Percentiles rank a stretch among this genome's conserved stretches.
Evolutionary conservation across 2,113 vertebrate genomes (phyloP).

Genomic region (Erythrocercus mccallii): DNA sequence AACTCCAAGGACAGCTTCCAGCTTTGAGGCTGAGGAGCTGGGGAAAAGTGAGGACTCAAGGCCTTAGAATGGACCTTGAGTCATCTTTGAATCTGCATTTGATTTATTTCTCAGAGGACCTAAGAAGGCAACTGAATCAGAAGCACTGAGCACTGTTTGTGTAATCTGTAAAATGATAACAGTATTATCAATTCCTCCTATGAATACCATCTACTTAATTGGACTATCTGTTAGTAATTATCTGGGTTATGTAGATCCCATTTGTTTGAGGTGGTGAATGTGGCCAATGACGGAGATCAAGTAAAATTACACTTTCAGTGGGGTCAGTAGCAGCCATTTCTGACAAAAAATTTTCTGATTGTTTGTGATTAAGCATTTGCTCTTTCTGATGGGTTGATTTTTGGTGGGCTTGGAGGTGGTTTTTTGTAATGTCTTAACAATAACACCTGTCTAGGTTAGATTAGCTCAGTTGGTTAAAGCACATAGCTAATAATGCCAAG

Average conservation of each 20-base stretch:
- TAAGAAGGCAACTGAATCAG: neutral
- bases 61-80: neutral
- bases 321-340: neutral
- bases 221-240: neutral
- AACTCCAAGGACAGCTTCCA: neutral
- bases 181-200: neutral
- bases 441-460: neutral
- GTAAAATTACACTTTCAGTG: neutral
- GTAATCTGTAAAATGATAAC: neutral
- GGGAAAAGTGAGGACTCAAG: neutral
- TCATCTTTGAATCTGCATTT: neutral
- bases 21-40: neutral
- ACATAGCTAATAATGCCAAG: neutral
- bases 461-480: neutral
- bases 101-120: neutral
- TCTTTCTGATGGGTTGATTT: neutral
- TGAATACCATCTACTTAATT: neutral
- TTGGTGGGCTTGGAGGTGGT: neutral
- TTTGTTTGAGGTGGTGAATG: neutral
- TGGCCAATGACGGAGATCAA: neutral
- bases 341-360: neutral
- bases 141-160: neutral
- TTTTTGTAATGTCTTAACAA: neutral
- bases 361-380: neutral
- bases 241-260: neutral